Evolutionary conservation across 2,888 invertebrate species (phyloP), one percentile per base, ranked within the genome.

Genomic region (Operophtera brumata): DNA sequence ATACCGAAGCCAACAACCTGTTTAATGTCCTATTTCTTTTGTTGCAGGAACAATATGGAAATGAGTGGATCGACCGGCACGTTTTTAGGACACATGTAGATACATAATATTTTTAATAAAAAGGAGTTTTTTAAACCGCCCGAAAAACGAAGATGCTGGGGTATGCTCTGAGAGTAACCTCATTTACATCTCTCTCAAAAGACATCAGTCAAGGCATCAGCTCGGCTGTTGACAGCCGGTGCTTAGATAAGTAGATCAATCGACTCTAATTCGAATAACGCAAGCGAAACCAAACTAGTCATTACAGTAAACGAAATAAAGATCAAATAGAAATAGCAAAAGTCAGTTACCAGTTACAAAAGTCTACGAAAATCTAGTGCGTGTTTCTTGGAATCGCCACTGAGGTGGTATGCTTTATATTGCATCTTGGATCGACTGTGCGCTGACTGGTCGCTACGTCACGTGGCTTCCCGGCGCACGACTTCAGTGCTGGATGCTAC

Each of bases 401-500:
- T 78, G 77, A 75, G 82, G 89, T 89, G 89, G 90, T 88, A 90
- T 90, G 90, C 86, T 88, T 82, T 89, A 84, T 90, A 86, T 87
- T 84, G 82, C 81, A 80, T 82, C 81, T 90, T 87, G 88, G 88
- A 85, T 90, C 90, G 89, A 90, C 90, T 87, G 90, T 88, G 91
- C 90, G 90, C 90, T 89, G 87, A 84, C 84, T 82, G 91, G 91
- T 91, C 90, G 91, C 91, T 91, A 89, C 91, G 89, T 90, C 84
- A 86, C 89, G 91, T 90, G 91, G 90, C 91, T 90, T 87, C 90
- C 91, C 89, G 85, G 91, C 89, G 91, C 90, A 86, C 90, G 84
- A 87, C 86, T 88, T 67, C 89, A 86, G 90, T 90, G 89, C 92
- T 92, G 92, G 92, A 92, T 92, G 92, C 92, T 92, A 92, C 92